phyloP scores from a whole-genome alignment of 2,888 invertebrate species.

The Euphydryas editha region DNA sequence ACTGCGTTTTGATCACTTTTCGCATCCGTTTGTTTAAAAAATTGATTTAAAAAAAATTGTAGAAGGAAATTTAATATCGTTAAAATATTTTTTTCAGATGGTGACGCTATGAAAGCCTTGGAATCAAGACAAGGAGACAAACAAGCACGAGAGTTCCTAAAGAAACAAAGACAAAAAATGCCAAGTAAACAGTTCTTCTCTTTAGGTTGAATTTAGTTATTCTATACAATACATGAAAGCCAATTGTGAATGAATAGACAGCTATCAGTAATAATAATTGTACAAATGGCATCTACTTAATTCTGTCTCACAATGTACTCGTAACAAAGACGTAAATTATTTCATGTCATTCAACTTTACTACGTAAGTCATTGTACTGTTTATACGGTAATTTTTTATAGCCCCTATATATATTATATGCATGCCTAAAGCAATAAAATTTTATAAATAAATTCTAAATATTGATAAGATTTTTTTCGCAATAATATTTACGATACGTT shows the following conservation, averaged over 20 bases:
- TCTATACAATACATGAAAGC: not conserved
- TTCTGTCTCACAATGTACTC: slow-evolving; percentile 5
- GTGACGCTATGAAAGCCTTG: slow-evolving; percentile 89
- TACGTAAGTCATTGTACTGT: not conserved
- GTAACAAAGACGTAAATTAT: slow-evolving; percentile 9
- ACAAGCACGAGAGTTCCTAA: slow-evolving; percentile 94
- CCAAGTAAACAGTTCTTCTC: slow-evolving; percentile 75
- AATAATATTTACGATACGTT: not conserved
- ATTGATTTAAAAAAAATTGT: no score
- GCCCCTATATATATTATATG: not conserved
- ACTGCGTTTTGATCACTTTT: no score
- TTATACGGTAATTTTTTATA: not conserved
- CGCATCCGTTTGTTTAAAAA: no score
- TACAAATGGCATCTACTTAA: slow-evolving; percentile 18
- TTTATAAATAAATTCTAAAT: not conserved
- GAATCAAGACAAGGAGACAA: slow-evolving; percentile 94
- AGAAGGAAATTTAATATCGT: no score
- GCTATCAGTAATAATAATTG: not conserved
- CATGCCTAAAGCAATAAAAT: not conserved
- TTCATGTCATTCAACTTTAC: slow-evolving; percentile 14
- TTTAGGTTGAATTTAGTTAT: slow-evolving; percentile 57
- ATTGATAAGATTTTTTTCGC: not conserved
- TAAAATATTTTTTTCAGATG: slow-evolving; percentile 71
- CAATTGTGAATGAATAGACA: not conserved
- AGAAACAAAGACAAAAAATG: slow-evolving; percentile 88